Percentiles rank a stretch among this genome's conserved stretches.
Conservation (phyloP, 2,113 vertebrate genomes). For the Percopsis transmontana region DNA sequence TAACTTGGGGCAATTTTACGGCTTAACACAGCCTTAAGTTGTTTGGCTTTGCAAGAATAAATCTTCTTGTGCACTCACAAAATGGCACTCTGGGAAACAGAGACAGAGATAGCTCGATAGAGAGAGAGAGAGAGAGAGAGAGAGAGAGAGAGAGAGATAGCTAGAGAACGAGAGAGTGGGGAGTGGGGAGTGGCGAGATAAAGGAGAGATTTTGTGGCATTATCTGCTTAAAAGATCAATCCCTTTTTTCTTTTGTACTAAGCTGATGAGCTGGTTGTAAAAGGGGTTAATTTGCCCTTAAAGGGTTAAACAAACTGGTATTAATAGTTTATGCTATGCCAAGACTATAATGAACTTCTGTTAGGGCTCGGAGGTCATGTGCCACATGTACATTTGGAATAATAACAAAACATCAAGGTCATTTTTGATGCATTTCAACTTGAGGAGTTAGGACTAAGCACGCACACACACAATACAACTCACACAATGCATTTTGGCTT, state of each 20-base stretch:
- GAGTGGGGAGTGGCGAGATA: conserved; percentile 10
- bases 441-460: conserved; percentile 5
- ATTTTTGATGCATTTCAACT: conserved; percentile 19
- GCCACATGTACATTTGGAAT: conserved; percentile 6
- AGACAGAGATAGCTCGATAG: not conserved
- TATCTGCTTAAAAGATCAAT: conserved; percentile 51
- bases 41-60: not conserved
- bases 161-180: not conserved
- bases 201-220: conserved; percentile 13
- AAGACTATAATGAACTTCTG: conserved; percentile 16
- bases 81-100: not conserved
- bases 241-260: conserved; percentile 64
- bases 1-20: too few relatives aligned
- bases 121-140: not conserved
- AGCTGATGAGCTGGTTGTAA: conserved; percentile 83
- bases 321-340: conserved; percentile 46
- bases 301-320: conserved; percentile 89
- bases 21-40: too few relatives aligned
- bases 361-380: not conserved
- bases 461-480: conserved; percentile 41
- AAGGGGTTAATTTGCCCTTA: conserved; percentile 86
- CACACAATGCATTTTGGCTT: conserved; percentile 52
- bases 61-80: not conserved
- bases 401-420: conserved; percentile 25
- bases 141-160: not conserved